phyloP scores from a whole-genome alignment of 2,113 vertebrate species.

The Esox niger region DNA sequence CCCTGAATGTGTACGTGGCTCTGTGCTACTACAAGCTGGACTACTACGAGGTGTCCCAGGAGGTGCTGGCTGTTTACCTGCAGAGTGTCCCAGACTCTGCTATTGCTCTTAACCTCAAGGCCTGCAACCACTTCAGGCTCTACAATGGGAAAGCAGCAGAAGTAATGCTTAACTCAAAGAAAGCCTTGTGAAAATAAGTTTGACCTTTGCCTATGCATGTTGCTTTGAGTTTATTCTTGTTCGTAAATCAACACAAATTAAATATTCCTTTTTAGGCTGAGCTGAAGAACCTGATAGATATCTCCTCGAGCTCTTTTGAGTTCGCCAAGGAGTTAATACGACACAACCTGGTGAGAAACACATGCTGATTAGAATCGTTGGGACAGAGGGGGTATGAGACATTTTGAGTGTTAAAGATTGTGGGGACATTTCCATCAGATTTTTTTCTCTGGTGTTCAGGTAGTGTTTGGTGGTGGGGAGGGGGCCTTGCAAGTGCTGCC shows the following conservation, averaged over 20 bases:
- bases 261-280: constrained; percentile 76
- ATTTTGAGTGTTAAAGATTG: no score
- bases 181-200: not conserved
- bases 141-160: constrained; percentile 96
- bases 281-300: constrained; percentile 91
- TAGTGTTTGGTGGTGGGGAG: constrained; percentile 85
- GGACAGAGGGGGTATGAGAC: no score
- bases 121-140: constrained; percentile 95
- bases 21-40: constrained; percentile 98
- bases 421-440: no score
- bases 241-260: no score
- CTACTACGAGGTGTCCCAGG: constrained; percentile 96
- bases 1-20: constrained; percentile 95
- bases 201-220: no score
- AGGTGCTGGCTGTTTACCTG: constrained; percentile 93
- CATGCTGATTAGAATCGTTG: no score
- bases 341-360: constrained; percentile 87
- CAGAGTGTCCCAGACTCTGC: constrained; percentile 94
- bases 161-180: constrained; percentile 60
- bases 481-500: constrained; percentile 84
- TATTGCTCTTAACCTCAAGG: constrained; percentile 96
- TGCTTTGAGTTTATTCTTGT: not conserved
- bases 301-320: constrained; percentile 88
- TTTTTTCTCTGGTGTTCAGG: constrained; percentile 59
- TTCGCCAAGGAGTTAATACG: constrained; percentile 97